phyloP scores from a whole-genome alignment of 2,113 vertebrate species.

The Antechinus stuartii region DNA sequence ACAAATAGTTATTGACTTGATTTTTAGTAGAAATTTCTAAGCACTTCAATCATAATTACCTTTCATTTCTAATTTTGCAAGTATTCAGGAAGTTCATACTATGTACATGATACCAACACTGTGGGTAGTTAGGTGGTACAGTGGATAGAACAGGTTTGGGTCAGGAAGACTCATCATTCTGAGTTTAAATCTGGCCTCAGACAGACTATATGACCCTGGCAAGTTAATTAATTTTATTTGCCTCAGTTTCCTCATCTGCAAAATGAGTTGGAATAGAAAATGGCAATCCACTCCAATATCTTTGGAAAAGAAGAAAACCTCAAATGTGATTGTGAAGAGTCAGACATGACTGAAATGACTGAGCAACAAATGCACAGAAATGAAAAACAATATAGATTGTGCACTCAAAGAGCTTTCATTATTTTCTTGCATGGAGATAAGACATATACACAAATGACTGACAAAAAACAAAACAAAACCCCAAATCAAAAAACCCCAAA shows the following conservation, averaged over 20 bases:
- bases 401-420: background rate
- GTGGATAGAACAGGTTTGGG: background rate
- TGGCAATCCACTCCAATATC: background rate
- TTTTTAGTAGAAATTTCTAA: background rate
- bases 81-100: background rate
- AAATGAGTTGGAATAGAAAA: background rate
- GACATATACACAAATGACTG: background rate
- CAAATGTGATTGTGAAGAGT: background rate
- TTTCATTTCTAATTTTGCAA: background rate
- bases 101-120: background rate
- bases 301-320: background rate
- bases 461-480: background rate
- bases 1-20: background rate
- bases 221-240: background rate
- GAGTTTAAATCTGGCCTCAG: background rate
- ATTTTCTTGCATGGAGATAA: background rate
- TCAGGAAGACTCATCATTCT: background rate
- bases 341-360: too few relatives aligned
- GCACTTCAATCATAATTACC: background rate
- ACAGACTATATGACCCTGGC: background rate
- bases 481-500: too few relatives aligned
- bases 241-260: background rate
- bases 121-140: background rate
- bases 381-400: background rate
- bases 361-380: background rate